Conservation (phyloP, 2,113 vertebrate species). For the Phalacrocorax aristotelis region DNA sequence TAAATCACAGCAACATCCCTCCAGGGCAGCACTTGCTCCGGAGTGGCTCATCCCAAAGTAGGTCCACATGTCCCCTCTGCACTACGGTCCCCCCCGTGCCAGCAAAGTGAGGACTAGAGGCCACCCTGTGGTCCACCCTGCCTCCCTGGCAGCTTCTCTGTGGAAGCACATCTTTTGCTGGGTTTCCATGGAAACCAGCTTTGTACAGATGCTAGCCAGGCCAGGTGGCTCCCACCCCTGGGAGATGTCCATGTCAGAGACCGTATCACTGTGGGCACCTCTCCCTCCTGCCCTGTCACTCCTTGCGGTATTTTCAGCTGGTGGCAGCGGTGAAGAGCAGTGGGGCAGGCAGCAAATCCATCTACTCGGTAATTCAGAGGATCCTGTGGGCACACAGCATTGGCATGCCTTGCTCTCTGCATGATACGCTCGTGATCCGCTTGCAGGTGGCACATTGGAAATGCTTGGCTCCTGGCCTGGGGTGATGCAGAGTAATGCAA, state of each 20-base stretch:
- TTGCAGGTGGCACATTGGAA: not conserved
- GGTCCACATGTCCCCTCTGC: not conserved
- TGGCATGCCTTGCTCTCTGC: not conserved
- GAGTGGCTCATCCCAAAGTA: not conserved
- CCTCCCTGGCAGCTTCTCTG: slow-evolving; percentile 13
- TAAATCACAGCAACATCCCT: fast-evolving
- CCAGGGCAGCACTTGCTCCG: not conserved
- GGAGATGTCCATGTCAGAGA: not conserved
- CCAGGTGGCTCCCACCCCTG: not conserved
- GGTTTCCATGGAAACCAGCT: slow-evolving; percentile 74
- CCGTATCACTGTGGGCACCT: not conserved
- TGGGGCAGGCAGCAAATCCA: not conserved
- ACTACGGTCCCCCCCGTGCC: fast-evolving
- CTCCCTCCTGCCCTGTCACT: not conserved
- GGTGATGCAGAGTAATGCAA: too few relatives aligned
- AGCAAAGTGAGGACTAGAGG: not conserved
- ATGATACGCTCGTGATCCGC: fast-evolving
- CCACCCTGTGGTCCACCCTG: not conserved
- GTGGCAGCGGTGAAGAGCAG: fast-evolving
- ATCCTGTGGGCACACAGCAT: not conserved
- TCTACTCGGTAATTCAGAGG: fast-evolving
- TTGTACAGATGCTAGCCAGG: not conserved
- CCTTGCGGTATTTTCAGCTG: fast-evolving
- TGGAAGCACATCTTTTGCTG: slow-evolving; percentile 53
- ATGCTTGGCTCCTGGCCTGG: not conserved